Evolutionary conservation across 37 sponge, comb jelly and placozoan genomes (phyloP).

Genomic region (Ianthella basta): DNA sequence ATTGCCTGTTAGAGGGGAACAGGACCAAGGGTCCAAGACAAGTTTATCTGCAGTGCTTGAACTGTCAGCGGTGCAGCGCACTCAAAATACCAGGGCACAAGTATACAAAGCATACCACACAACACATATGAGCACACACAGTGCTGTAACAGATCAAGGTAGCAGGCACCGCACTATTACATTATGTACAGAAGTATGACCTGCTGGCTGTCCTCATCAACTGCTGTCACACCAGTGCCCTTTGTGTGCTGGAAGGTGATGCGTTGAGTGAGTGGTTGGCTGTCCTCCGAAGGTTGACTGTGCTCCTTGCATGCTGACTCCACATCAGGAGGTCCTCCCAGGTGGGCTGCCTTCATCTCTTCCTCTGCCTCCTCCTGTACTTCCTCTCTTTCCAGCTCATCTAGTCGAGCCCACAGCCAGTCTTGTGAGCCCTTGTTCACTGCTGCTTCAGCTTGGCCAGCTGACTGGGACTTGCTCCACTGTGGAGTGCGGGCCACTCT

Average conservation of each 20-base stretch:
- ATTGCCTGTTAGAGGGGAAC: too few relatives aligned
- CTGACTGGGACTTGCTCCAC: background rate
- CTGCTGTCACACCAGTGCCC: background rate
- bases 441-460: background rate
- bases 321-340: background rate
- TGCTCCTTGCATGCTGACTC: too few relatives aligned
- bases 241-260: conserved; percentile 4
- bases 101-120: background rate
- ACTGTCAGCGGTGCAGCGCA: too few relatives aligned
- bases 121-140: too few relatives aligned
- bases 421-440: background rate
- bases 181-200: background rate
- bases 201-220: background rate
- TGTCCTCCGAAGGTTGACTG: background rate
- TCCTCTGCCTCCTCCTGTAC: background rate
- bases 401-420: conserved; percentile 44
- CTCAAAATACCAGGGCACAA: too few relatives aligned
- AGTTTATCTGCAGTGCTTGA: too few relatives aligned
- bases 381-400: conserved; percentile 62
- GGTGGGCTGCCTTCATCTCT: background rate
- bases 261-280: background rate
- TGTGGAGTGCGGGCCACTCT: conserved; percentile 8
- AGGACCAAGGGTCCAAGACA: too few relatives aligned
- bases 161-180: background rate
- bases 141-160: too few relatives aligned